These are phyloP conservation scores for Tarsius wallacei DNA, from an alignment of 2,797 vertebrate species.

Conservation along the genomic window DNA sequence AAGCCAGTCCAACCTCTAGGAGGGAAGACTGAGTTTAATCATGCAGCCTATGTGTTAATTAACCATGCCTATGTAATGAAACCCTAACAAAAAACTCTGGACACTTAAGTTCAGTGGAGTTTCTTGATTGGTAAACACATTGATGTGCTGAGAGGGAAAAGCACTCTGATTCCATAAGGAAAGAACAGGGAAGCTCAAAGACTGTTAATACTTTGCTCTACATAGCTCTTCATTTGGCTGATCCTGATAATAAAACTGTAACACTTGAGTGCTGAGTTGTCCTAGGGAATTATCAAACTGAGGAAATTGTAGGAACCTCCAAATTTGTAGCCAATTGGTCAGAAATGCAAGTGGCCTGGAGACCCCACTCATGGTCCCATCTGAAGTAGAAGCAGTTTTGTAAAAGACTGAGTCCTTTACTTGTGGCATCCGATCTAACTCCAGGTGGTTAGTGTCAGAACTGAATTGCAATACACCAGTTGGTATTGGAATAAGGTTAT, in stretches of 20 bases:
- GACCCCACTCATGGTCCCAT: not conserved
- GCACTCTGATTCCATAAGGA: not conserved
- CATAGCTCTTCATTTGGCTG: not conserved
- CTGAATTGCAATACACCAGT: not conserved
- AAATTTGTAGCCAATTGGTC: conserved; percentile 23
- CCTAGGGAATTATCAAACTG: conserved; percentile 5
- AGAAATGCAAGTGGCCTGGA: not conserved
- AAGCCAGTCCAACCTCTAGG: not conserved
- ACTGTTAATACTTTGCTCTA: not conserved
- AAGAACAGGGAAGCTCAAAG: conserved; percentile 29
- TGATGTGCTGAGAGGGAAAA: not conserved
- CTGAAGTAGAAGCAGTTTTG: not conserved
- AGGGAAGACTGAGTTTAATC: conserved; percentile 21
- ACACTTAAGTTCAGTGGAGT: conserved; percentile 11
- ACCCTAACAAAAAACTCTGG: conserved; percentile 51
- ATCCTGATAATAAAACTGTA: conserved; percentile 51
- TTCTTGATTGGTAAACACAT: conserved; percentile 35
- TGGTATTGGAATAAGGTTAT: conserved; percentile 53
- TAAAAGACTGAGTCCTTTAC: not conserved
- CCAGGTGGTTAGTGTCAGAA: conserved; percentile 11
- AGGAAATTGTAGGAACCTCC: not conserved
- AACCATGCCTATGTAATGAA: conserved; percentile 44
- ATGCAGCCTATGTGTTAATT: not conserved
- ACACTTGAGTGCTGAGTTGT: conserved; percentile 11
- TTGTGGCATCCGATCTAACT: not conserved